Evolutionary conservation across 2,888 invertebrate species (phyloP).

Genomic region (Mesorhabditis belari): DNA sequence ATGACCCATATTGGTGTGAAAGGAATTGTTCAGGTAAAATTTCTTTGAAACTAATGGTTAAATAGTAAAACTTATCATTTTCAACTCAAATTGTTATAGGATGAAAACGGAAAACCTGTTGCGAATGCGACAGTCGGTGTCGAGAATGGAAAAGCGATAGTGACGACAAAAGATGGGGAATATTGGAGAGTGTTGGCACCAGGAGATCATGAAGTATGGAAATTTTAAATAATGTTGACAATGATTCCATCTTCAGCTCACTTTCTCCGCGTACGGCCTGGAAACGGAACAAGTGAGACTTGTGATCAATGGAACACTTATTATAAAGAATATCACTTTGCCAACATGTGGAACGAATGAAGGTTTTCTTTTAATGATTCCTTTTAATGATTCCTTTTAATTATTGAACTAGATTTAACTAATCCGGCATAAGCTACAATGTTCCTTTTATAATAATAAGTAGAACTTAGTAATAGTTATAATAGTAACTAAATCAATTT

Average conservation of each 20-base stretch:
- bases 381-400: too few relatives aligned
- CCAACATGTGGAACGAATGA: conserved; percentile 22
- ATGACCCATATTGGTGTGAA: conserved; percentile 62
- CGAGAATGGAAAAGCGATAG: conserved; percentile 65
- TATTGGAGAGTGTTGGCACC: conserved; percentile 88
- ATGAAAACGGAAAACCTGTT: conserved; percentile 53
- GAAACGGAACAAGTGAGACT: conserved; percentile 20
- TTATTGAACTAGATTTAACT: too few relatives aligned
- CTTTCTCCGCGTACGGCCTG: conserved; percentile 27
- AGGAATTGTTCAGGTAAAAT: conserved; percentile 29
- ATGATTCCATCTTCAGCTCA: conserved; percentile 14
- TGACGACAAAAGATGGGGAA: conserved; percentile 74
- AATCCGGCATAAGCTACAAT: too few relatives aligned
- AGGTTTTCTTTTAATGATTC: too few relatives aligned
- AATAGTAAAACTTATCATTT: not conserved
- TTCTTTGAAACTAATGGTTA: conserved; percentile 8
- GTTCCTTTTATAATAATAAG: too few relatives aligned
- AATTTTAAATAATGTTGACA: not conserved
- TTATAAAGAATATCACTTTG: conserved; percentile 20
- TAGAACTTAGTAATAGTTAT: too few relatives aligned
- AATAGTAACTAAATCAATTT: too few relatives aligned
- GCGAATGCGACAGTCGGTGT: conserved; percentile 69
- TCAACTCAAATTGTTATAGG: not conserved
- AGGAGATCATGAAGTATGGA: conserved; percentile 49
- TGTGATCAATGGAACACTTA: conserved; percentile 5